Evolutionary conservation across 30 jellyfish, hydroid and myxozoan species (phyloP).

Genomic region (Sanderia malayensis): DNA sequence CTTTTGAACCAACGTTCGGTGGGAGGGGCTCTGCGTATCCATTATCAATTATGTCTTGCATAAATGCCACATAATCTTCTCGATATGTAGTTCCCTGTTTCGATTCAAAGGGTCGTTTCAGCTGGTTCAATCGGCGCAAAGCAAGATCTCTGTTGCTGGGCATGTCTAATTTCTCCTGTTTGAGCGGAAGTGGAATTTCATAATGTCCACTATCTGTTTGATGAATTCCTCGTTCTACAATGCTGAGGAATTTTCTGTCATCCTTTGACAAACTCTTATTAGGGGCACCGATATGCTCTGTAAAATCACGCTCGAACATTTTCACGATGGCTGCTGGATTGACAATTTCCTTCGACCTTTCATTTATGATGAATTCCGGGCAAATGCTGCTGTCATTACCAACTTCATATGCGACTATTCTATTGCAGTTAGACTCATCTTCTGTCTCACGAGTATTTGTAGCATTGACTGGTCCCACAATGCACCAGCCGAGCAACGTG

Average conservation of each 20-base stretch:
- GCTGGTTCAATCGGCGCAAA: conserved; percentile 6
- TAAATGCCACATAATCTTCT: conserved; percentile 9
- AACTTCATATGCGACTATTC: conserved; percentile 8
- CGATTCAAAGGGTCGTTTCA: conserved; percentile 17
- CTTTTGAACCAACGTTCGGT: neutral
- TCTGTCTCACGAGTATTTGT: conserved; percentile 6
- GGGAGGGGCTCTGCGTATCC: conserved; percentile 29
- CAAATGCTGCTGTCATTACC: conserved; percentile 7
- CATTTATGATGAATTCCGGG: conserved; percentile 19
- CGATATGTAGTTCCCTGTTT: conserved; percentile 14
- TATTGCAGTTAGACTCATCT: conserved; percentile 7
- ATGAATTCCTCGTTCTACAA: conserved; percentile 17
- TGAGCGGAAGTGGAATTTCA: conserved; percentile 16
- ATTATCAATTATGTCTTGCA: conserved; percentile 6
- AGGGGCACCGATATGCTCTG: conserved; percentile 9
- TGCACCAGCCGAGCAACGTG: conserved; percentile 22
- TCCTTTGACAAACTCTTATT: conserved; percentile 8
- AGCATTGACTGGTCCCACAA: conserved; percentile 26
- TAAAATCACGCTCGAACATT: conserved; percentile 20
- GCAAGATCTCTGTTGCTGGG: conserved; percentile 27
- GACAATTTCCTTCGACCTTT: conserved; percentile 17
- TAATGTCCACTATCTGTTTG: conserved; percentile 27
- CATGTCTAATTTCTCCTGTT: conserved; percentile 5
- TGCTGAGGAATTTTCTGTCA: conserved; percentile 18
- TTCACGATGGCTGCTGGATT: conserved; percentile 19